Conservation (phyloP, 2,113 vertebrate species). For the Pluvianellus socialis region DNA sequence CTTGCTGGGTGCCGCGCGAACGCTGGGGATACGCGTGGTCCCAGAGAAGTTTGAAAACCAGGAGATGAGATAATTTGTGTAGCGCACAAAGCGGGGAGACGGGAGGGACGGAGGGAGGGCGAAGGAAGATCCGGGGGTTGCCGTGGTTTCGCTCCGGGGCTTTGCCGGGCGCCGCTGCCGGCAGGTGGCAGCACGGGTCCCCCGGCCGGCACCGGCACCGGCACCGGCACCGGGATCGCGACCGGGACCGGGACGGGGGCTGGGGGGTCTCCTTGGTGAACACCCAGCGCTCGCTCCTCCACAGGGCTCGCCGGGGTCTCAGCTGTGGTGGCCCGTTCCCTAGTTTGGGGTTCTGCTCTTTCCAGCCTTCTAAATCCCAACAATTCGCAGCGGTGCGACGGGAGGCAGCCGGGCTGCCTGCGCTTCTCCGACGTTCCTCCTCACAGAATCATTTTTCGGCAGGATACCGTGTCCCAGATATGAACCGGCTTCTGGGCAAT, state of each 20-base stretch:
- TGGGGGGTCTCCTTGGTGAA: too few relatives aligned
- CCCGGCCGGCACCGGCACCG: not conserved
- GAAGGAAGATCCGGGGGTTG: rapidly evolving
- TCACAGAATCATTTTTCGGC: rapidly evolving
- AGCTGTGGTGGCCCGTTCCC: too few relatives aligned
- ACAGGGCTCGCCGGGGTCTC: rapidly evolving
- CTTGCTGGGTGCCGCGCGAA: rapidly evolving
- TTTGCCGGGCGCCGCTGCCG: not conserved
- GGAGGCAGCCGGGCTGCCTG: not conserved
- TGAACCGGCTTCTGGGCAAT: not conserved
- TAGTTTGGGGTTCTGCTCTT: not conserved
- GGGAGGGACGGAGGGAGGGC: too few relatives aligned
- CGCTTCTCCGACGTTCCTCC: rapidly evolving
- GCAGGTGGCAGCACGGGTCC: not conserved
- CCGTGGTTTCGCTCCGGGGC: rapidly evolving
- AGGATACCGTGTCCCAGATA: rapidly evolving
- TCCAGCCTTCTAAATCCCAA: rapidly evolving
- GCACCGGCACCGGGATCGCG: not conserved
- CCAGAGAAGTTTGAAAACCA: rapidly evolving
- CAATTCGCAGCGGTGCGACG: rapidly evolving
- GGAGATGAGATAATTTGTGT: rapidly evolving
- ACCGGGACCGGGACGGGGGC: not conserved
- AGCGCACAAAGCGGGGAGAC: rapidly evolving
- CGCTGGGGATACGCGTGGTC: not conserved
- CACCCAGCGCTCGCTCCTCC: not conserved